phyloP scores from a whole-genome alignment of 2,888 invertebrate genomes.

The Tiliacea citrago region DNA sequence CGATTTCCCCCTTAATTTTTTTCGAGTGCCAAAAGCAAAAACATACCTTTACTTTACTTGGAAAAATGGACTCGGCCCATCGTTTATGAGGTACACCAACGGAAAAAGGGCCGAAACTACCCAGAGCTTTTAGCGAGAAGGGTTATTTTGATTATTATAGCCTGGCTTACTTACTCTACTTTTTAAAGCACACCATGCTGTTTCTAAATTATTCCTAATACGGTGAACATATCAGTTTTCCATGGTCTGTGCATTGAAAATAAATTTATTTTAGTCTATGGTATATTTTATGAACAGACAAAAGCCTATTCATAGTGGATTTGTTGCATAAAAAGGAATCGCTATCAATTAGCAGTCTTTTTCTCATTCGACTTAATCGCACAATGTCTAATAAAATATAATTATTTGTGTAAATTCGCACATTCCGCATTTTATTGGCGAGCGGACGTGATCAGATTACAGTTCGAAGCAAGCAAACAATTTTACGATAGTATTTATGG shows the following conservation, averaged over 20 bases:
- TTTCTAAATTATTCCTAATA: constrained; percentile 57
- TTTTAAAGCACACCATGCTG: constrained; percentile 63
- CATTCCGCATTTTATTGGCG: constrained; percentile 62
- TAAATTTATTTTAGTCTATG: constrained; percentile 8
- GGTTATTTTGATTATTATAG: constrained; percentile 74
- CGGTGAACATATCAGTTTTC: constrained; percentile 28
- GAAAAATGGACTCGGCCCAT: constrained; percentile 74
- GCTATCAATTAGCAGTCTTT: not conserved
- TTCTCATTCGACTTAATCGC: constrained; percentile 22
- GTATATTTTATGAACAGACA: not conserved
- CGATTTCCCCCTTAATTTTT: constrained; percentile 60
- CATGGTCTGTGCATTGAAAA: constrained; percentile 14
- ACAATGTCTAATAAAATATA: constrained; percentile 47
- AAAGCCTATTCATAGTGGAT: not conserved
- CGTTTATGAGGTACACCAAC: constrained; percentile 74
- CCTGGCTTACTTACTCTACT: constrained; percentile 69
- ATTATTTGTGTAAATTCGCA: constrained; percentile 64
- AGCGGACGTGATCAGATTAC: constrained; percentile 83
- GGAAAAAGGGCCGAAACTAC: constrained; percentile 75
- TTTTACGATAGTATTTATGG: constrained; percentile 87
- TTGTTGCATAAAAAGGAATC: not conserved
- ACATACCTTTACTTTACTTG: constrained; percentile 64
- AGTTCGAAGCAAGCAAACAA: constrained; percentile 79
- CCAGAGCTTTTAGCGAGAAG: constrained; percentile 76
- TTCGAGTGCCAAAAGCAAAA: constrained; percentile 50